A percentile compares a stretch with the other conserved stretches of the same genome.
Conservation (phyloP, 2,113 vertebrate species). For the Tupaia chinensis region DNA sequence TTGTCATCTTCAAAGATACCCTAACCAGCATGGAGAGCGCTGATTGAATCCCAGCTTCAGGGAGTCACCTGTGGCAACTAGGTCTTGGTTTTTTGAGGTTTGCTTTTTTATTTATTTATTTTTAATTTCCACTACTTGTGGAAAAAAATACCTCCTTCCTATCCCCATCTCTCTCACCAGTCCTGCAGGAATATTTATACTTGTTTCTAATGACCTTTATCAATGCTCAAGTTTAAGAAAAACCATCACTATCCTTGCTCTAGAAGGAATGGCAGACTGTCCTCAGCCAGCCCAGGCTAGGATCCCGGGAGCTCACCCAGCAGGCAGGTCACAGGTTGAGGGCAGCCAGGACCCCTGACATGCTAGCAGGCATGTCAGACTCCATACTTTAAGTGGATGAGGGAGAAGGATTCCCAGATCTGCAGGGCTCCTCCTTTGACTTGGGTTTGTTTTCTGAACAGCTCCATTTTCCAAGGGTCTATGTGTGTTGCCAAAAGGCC, state of each 20-base stretch:
- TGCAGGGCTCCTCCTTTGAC: background rate
- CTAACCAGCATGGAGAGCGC: background rate
- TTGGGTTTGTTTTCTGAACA: slow-evolving; percentile 2
- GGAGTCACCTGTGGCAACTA: background rate
- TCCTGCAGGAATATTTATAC: background rate
- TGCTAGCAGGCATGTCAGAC: background rate
- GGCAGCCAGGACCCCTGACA: background rate
- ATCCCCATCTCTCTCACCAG: background rate
- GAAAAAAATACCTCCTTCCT: background rate
- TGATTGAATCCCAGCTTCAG: background rate
- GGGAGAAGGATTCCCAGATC: background rate
- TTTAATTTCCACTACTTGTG: background rate
- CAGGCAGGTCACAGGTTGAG: fast-evolving
- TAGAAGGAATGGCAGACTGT: background rate
- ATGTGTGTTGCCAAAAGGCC: background rate
- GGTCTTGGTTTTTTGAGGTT: background rate
- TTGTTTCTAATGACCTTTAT: background rate
- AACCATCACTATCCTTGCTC: background rate
- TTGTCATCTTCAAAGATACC: background rate
- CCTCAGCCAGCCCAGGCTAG: no score
- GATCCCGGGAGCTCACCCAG: background rate
- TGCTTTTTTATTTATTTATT: background rate
- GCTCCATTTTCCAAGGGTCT: background rate
- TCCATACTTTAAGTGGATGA: background rate
- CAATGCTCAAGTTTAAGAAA: background rate